These are phyloP conservation scores for Halictus ligatus DNA, from an alignment of 2,888 invertebrate species.

Conservation along the genomic window DNA sequence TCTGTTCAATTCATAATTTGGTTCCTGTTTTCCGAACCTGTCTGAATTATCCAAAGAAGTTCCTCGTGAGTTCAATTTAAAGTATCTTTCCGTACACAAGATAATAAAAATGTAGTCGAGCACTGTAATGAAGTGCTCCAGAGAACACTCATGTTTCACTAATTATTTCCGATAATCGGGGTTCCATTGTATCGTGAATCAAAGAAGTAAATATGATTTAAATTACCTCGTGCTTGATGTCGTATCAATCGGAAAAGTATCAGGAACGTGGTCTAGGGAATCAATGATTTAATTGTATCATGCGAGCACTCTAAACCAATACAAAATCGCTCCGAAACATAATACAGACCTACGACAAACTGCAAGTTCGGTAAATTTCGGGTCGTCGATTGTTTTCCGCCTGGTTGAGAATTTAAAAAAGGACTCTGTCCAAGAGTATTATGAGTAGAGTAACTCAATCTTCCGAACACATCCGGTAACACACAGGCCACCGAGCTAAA, in stretches of 20 bases:
- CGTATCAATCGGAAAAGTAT: too few species aligned
- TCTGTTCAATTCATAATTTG: too few species aligned
- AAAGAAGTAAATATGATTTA: too few species aligned
- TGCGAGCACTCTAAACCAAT: too few species aligned
- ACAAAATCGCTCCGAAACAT: not conserved
- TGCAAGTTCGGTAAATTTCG: not conserved
- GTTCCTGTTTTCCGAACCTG: too few species aligned
- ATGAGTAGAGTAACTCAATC: slow-evolving; percentile 68
- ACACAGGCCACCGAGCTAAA: slow-evolving; percentile 47
- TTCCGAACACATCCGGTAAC: slow-evolving; percentile 63
- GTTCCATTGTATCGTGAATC: too few species aligned
- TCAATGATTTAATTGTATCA: not conserved
- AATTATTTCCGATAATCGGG: not conserved
- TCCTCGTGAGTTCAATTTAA: too few species aligned
- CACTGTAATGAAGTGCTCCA: not conserved
- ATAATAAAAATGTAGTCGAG: not conserved
- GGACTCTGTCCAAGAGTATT: slow-evolving; percentile 33
- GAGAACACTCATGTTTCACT: not conserved
- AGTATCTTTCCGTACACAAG: too few species aligned
- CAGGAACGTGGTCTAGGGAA: not conserved
- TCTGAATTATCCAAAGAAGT: too few species aligned
- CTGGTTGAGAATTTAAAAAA: slow-evolving; percentile 35
- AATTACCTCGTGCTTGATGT: too few species aligned
- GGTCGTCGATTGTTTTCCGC: not conserved
- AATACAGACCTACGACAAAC: not conserved